Base-by-base conservation (phyloP, 2,888 invertebrate genomes). In the Cybosia mesomella region DNA sequence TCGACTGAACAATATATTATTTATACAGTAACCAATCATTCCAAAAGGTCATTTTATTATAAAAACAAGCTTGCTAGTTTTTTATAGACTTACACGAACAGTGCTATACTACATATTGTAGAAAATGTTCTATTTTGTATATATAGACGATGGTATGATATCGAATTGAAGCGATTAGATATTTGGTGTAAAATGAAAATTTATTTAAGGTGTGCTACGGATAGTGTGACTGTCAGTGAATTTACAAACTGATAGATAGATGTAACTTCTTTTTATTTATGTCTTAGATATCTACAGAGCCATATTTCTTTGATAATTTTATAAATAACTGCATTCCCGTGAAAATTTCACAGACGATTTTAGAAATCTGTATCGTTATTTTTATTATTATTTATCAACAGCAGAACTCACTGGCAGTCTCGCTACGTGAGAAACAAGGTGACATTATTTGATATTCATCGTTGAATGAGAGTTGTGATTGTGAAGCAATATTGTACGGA, bases 401-500 rank as follows among this genome's bases (percentile, higher is more conserved):
- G 15, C 15, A 13, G 22, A 22, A 39, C 15, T 64, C 32, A 28
- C 67, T 73, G 71, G 73, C 74, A 71, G 77, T 77, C 68, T n/a
- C 49, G 49, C 49, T 49, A 49, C 49, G 49, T 49, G 49, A 71
- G 71, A 22, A 36, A 36, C 15, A 39, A 39, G 18, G 24, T 13
- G 11, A 72, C 67, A 67, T 74, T 84, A 79, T 83, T 81, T 75
- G 83, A 83, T 85, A 75, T 80, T 81, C 63, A 54, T 34, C 71
- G 75, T 74, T 77, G 75, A 81, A 80, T 78, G 75, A 79, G 89
- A 84, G 91, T 92, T 91, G 90, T 92, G 90, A 91, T 87, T 85
- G 86, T 85, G 79, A 88, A 89, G 88, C 86, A 90, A 90, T 90
- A 87, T 86, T 72, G 53, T 87, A 89, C 83, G 82, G 84, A 86